phyloP scores from a whole-genome alignment of 2,888 invertebrate genomes.

The Temnothorax unifasciatus region DNA sequence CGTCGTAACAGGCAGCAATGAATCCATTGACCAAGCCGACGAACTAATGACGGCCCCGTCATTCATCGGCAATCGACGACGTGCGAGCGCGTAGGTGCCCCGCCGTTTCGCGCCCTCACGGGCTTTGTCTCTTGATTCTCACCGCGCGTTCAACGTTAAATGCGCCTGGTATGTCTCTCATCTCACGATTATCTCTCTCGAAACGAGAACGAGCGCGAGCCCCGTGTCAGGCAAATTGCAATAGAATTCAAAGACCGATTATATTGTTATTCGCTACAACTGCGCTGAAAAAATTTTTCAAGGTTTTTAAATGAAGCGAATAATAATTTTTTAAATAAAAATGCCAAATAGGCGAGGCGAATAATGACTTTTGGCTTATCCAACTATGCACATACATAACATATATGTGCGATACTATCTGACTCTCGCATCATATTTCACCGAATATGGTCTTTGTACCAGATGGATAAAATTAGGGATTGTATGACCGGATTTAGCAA shows the following conservation, averaged over 20 bases:
- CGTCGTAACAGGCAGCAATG: conserved; percentile 81
- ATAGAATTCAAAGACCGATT: conserved; percentile 1
- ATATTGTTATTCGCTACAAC: not conserved
- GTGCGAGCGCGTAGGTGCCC: conserved; percentile 57
- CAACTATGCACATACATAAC: not conserved
- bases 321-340: not conserved
- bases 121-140: conserved; percentile 34
- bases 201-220: not conserved
- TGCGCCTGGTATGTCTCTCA: conserved; percentile 8
- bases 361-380: not conserved
- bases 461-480: conserved; percentile 24
- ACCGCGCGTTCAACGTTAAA: conserved; percentile 38
- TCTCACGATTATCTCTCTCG: conserved; percentile 51
- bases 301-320: not conserved
- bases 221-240: not conserved
- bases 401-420: not conserved
- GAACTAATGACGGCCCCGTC: conserved; percentile 79
- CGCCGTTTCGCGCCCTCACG: conserved; percentile 37
- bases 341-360: not conserved
- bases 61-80: conserved; percentile 79
- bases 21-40: conserved; percentile 82
- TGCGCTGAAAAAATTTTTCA: not conserved
- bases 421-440: conserved; percentile 29
- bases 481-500: conserved; percentile 8
- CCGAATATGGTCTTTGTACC: conserved; percentile 11